A percentile compares a stretch with the other conserved stretches of the same genome.
Evolutionary conservation across 2,888 invertebrate genomes (phyloP).

Genomic region (Odontothrips loti): DNA sequence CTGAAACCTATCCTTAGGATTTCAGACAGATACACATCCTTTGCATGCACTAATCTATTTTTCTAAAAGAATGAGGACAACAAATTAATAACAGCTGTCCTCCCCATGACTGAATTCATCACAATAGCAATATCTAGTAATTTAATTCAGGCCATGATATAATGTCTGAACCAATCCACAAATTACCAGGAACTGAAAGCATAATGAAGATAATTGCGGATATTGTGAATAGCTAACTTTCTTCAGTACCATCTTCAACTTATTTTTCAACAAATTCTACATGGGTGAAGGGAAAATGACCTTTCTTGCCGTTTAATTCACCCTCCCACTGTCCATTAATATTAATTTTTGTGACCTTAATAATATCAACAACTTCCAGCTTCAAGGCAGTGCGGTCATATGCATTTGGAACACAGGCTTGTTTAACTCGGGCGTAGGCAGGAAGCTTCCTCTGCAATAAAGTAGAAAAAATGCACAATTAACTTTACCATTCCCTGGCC

Average conservation of each 20-base stretch:
- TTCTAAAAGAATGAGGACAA: too few species aligned
- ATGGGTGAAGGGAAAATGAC: constrained; percentile 96
- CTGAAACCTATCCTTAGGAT: too few species aligned
- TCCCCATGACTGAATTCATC: not conserved
- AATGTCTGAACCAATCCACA: not conserved
- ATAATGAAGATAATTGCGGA: not conserved
- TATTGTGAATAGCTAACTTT: constrained; percentile 17
- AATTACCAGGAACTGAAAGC: not conserved
- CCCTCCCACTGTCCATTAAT: constrained; percentile 99
- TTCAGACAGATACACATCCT: too few species aligned
- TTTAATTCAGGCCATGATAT: not conserved
- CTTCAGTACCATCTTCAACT: constrained; percentile 42
- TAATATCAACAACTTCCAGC: constrained; percentile 88
- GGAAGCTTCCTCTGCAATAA: constrained; percentile 77
- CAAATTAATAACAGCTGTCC: too few species aligned
- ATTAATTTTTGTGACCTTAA: constrained; percentile 92
- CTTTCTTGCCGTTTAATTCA: constrained; percentile 82
- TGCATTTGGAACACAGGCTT: constrained; percentile 91
- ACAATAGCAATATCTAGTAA: not conserved
- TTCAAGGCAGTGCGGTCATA: constrained; percentile 95
- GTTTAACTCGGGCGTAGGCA: constrained; percentile 86
- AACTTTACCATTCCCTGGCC: too few species aligned
- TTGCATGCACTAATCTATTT: too few species aligned
- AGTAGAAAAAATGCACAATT: not conserved
- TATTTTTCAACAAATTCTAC: constrained; percentile 87